phyloP scores from a whole-genome alignment of 2,797 vertebrate genomes.

The Pipistrellus kuhlii region DNA sequence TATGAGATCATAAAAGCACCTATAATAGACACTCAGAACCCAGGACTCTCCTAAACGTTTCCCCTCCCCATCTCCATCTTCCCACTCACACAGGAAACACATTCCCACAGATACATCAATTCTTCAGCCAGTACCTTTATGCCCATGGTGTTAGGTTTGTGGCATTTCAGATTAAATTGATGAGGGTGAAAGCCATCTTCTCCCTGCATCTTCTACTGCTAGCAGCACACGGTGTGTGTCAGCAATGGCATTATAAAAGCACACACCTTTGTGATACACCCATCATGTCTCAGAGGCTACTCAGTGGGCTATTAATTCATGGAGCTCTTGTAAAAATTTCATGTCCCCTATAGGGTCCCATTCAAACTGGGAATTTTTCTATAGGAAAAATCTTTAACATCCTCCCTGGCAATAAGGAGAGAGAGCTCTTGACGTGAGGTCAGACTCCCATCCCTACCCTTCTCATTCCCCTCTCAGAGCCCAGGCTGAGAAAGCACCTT shows the following conservation, averaged over 20 bases:
- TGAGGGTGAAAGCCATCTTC: neutral
- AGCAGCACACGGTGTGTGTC: neutral
- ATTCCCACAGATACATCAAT: neutral
- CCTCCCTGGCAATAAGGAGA: neutral
- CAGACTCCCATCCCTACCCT: too few species aligned
- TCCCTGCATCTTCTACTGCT: neutral
- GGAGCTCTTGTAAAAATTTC: neutral
- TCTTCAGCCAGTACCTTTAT: neutral
- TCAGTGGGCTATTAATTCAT: neutral
- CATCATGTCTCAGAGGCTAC: neutral
- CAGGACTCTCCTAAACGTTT: neutral
- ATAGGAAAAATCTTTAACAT: neutral
- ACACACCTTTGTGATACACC: accelerated
- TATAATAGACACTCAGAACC: neutral
- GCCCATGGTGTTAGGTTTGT: neutral
- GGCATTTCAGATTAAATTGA: neutral
- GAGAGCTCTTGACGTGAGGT: neutral
- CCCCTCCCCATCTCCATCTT: too few species aligned
- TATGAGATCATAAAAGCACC: neutral
- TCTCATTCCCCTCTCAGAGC: neutral
- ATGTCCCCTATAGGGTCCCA: neutral
- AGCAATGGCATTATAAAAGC: neutral
- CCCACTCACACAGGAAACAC: neutral
- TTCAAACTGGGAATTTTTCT: neutral
- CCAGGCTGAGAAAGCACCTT: neutral